Conservation (phyloP, 2,113 vertebrate genomes). For the Macquaria australasica region DNA sequence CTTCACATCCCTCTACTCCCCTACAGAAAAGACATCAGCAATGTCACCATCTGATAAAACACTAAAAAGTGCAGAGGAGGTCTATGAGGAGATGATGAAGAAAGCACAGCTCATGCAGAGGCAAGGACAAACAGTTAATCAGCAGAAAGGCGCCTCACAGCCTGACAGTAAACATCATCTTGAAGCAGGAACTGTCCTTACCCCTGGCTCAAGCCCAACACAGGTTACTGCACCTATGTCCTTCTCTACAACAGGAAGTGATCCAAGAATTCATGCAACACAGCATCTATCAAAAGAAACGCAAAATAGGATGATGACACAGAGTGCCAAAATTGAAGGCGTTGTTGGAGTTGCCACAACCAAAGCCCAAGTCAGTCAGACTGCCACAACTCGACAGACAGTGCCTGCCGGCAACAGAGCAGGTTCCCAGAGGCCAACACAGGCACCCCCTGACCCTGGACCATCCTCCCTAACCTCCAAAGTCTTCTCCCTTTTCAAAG, state of each 20-base stretch:
- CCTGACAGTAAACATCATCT: constrained; percentile 88
- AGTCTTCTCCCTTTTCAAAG: constrained; percentile 89
- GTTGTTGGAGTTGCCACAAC: constrained; percentile 82
- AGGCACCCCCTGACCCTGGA: constrained; percentile 78
- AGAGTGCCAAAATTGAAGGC: constrained; percentile 84
- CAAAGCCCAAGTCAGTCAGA: constrained; percentile 71
- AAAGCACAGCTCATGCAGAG: constrained; percentile 96
- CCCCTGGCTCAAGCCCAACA: constrained; percentile 96
- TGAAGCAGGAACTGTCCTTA: constrained; percentile 90
- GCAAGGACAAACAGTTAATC: constrained; percentile 79
- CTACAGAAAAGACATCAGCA: constrained; percentile 88
- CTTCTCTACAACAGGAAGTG: constrained; percentile 83
- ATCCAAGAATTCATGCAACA: constrained; percentile 88
- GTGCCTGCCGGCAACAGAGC: constrained; percentile 60
- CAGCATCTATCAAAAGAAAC: constrained; percentile 95
- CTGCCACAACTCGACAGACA: constrained; percentile 66
- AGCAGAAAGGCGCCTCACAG: constrained; percentile 77
- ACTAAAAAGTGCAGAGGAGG: constrained; percentile 97
- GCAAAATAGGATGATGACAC: constrained; percentile 88
- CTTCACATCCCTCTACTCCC: constrained; percentile 98
- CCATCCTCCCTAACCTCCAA: constrained; percentile 82
- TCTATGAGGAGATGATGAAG: constrained; percentile 99
- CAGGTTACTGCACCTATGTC: constrained; percentile 92
- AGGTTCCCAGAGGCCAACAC: constrained; percentile 60
- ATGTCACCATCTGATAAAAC: constrained; percentile 87